A percentile compares a stretch with the other conserved stretches of the same genome.
phyloP scores from a whole-genome alignment of 1,140 invertebrate species.

The Chymomyza costata region DNA sequence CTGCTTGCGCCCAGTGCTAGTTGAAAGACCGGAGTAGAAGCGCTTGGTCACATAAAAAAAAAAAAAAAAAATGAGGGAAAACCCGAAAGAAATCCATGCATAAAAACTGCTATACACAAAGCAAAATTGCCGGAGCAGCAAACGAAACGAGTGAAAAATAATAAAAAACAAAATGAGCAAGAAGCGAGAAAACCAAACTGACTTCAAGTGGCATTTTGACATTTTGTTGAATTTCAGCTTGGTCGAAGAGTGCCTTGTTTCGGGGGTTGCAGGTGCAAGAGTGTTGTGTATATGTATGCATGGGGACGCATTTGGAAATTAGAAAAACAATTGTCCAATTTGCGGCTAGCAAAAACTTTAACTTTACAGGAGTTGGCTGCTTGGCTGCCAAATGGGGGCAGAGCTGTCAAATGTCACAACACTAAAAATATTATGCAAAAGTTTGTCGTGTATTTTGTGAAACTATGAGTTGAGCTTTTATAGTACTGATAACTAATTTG shows the following conservation, averaged over 20 bases:
- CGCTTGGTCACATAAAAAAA: conserved; percentile 34
- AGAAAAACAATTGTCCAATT: conserved; percentile 42
- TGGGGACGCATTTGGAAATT: conserved; percentile 38
- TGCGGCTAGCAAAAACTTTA: conserved; percentile 20
- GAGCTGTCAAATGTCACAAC: too few relatives aligned
- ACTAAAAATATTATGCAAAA: too few relatives aligned
- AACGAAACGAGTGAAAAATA: neutral
- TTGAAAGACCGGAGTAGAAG: conserved; percentile 3
- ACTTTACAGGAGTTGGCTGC: conserved; percentile 27
- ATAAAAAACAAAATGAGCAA: conserved; percentile 1
- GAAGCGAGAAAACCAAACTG: conserved; percentile 32
- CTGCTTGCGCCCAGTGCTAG: conserved; percentile 21
- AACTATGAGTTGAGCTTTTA: too few relatives aligned
- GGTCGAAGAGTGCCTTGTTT: conserved; percentile 14
- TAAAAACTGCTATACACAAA: conserved; percentile 36
- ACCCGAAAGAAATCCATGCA: conserved; percentile 16
- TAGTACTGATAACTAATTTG: too few relatives aligned
- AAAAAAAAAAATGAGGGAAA: conserved; percentile 7
- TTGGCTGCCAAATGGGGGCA: too few relatives aligned
- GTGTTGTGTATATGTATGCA: conserved; percentile 32
- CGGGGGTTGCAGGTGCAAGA: conserved; percentile 17
- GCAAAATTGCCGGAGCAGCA: conserved; percentile 15
- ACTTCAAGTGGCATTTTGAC: conserved; percentile 56
- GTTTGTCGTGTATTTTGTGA: too few relatives aligned
- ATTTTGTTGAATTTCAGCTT: conserved; percentile 50